Evolutionary conservation across 1,140 invertebrate species (phyloP), one percentile per base, ranked within the genome.

Genomic region (Orchestia grillus): DNA sequence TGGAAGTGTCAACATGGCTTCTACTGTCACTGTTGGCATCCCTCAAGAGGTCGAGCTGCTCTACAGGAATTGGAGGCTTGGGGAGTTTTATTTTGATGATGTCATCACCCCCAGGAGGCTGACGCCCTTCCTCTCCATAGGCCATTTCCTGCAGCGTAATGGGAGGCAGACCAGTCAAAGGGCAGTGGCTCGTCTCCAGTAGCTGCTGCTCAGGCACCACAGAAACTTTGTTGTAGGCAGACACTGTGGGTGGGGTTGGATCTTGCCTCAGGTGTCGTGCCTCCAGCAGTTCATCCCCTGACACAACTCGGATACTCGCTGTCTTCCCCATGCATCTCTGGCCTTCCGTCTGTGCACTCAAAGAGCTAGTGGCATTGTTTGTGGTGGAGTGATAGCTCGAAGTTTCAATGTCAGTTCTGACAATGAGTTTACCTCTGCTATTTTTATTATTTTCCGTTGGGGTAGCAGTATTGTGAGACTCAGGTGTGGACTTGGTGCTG

Each of bases 81-180:
- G 92, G 44, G 15, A 94, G 92, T 47, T 94, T 94, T 16, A 94
- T 44, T 94, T 47, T 94, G 44, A 94, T 44, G 28, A 90, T 44
- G 28, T 90, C 88, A 90, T 90, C 92, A 4, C 92, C 92, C 3
- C 43, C 44, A 6, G 44, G 19, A 45, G 43, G 44, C 41, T 44
- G 92, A 94, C 40, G 92, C 43, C 44, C 44, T 47, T 94, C 92
- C 92, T 94, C 92, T 44, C 92, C 92, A 45, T 94, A 94, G 11
- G 92, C 92, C 92, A 94, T 94, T 45, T 94, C 92, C 44, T 94
- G 92, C 11, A 94, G 92, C 19, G 92, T 94, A 40, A 94, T 44
- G 40, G 92, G 43, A 19, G 92, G 43, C 41, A 41, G 88, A 44
- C 92, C 92, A 47, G 44, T 44, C 40, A 44, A 28, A 47, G 43